Evolutionary conservation across 2,888 invertebrate species (phyloP).

Genomic region (Xestoiulus laeticollis): DNA sequence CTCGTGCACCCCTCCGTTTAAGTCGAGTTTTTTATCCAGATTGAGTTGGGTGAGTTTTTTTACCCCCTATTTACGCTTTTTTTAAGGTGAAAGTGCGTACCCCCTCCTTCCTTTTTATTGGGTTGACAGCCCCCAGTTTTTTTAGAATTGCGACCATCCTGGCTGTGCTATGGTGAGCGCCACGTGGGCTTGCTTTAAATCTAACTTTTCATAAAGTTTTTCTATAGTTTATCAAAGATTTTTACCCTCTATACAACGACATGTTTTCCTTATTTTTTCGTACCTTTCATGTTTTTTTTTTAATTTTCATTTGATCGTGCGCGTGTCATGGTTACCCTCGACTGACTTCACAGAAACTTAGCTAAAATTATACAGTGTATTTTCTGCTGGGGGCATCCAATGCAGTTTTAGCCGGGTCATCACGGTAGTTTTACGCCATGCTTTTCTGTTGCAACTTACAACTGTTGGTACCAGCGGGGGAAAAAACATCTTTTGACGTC

Average conservation of each 20-base stretch:
- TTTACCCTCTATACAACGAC: neutral
- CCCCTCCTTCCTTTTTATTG: slow-evolving; percentile 26
- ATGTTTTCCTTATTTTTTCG: neutral
- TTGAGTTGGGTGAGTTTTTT: neutral
- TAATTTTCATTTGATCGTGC: neutral
- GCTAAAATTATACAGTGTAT: neutral
- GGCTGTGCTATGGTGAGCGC: neutral
- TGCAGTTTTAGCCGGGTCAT: neutral
- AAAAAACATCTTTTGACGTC: no score
- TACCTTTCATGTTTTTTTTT: neutral
- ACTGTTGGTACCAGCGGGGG: no score
- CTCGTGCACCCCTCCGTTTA: neutral
- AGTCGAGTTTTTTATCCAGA: slow-evolving; percentile 8
- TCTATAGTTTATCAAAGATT: neutral
- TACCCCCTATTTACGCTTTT: neutral
- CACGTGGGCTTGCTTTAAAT: neutral
- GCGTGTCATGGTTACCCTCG: neutral
- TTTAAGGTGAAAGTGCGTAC: neutral
- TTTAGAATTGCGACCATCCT: neutral
- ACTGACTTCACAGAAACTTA: neutral
- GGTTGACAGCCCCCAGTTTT: slow-evolving; percentile 3
- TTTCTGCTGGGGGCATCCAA: neutral
- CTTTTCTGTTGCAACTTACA: neutral
- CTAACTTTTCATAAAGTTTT: neutral
- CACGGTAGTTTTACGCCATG: neutral